A percentile compares a stretch with the other conserved stretches of the same genome.
These are phyloP conservation scores for Eupithecia dodoneata DNA, from an alignment of 2,888 invertebrate genomes.

Conservation along the genomic window DNA sequence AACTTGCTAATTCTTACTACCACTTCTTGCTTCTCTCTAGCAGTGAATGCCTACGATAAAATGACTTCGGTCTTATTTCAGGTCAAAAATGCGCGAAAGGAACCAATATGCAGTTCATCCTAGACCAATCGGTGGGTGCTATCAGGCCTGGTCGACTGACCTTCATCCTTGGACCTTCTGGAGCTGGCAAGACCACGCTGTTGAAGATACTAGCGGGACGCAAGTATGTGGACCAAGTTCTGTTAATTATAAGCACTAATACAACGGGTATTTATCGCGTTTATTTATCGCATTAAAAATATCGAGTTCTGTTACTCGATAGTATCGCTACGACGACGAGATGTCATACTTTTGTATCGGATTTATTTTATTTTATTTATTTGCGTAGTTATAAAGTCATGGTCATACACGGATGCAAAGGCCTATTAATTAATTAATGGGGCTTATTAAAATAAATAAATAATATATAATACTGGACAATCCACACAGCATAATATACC, in stretches of 20 bases:
- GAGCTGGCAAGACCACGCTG: conserved; percentile 90
- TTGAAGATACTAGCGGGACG: conserved; percentile 90
- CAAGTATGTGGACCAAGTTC: conserved; percentile 74
- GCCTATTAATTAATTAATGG: too few species aligned
- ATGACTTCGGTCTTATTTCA: conserved; percentile 15
- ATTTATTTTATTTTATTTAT: too few species aligned
- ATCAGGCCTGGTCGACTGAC: conserved; percentile 86
- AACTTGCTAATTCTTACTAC: too few species aligned
- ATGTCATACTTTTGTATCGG: neutral
- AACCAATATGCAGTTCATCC: conserved; percentile 65
- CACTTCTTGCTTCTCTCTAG: too few species aligned
- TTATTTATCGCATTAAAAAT: too few species aligned
- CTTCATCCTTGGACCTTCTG: conserved; percentile 88
- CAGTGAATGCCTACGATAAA: too few species aligned
- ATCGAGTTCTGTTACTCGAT: neutral
- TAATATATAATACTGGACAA: too few species aligned
- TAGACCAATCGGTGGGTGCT: conserved; percentile 83
- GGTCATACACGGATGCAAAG: too few species aligned
- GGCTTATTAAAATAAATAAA: too few species aligned
- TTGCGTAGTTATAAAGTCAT: neutral
- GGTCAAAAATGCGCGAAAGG: conserved; percentile 8
- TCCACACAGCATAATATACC: too few species aligned
- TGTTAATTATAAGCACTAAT: too few species aligned
- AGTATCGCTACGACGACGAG: neutral
- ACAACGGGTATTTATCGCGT: too few species aligned